A percentile compares a stretch with the other conserved stretches of the same genome.
Evolutionary conservation across 1,140 invertebrate genomes (phyloP).

Genomic region (Drosophila subobscura): DNA sequence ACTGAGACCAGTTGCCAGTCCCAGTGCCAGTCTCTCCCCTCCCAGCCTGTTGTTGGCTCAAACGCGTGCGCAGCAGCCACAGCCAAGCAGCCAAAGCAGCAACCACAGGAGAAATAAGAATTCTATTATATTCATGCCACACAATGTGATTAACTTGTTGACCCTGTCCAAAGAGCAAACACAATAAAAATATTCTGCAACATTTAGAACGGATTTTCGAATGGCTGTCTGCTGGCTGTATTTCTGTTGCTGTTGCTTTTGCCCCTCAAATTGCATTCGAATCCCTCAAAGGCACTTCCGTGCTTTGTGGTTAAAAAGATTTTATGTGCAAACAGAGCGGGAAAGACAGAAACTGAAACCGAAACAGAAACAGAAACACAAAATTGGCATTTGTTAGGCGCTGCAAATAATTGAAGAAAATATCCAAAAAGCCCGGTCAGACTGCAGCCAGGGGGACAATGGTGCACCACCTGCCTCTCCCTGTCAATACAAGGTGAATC

Average conservation of each 20-base stretch:
- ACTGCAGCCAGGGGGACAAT: conserved; percentile 64
- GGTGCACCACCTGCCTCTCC: conserved; percentile 11
- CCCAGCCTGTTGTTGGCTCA: conserved; percentile 35
- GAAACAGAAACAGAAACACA: conserved; percentile 33
- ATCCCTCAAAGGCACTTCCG: conserved; percentile 66
- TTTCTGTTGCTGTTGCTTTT: conserved; percentile 1
- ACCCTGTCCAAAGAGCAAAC: conserved; percentile 66
- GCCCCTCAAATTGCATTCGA: conserved; percentile 22
- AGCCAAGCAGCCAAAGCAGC: conserved; percentile 19
- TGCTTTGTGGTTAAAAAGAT: conserved; percentile 57
- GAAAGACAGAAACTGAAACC: conserved; percentile 17
- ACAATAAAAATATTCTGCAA: conserved; percentile 54
- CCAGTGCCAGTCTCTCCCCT: not conserved
- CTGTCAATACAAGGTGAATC: too few relatives aligned
- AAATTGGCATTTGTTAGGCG: conserved; percentile 78
- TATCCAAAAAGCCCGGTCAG: conserved; percentile 39
- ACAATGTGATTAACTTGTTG: conserved; percentile 80
- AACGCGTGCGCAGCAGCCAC: conserved; percentile 47
- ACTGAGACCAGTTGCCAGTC: not conserved
- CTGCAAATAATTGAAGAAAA: conserved; percentile 77
- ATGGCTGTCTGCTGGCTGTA: not conserved
- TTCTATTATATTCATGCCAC: conserved; percentile 77
- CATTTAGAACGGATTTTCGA: conserved; percentile 70
- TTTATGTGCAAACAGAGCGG: conserved; percentile 67
- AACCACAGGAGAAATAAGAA: conserved; percentile 57